Percentiles rank a stretch among this genome's conserved stretches.
Conservation (phyloP, 1,140 invertebrate species). For the Drosophila asahinai region DNA sequence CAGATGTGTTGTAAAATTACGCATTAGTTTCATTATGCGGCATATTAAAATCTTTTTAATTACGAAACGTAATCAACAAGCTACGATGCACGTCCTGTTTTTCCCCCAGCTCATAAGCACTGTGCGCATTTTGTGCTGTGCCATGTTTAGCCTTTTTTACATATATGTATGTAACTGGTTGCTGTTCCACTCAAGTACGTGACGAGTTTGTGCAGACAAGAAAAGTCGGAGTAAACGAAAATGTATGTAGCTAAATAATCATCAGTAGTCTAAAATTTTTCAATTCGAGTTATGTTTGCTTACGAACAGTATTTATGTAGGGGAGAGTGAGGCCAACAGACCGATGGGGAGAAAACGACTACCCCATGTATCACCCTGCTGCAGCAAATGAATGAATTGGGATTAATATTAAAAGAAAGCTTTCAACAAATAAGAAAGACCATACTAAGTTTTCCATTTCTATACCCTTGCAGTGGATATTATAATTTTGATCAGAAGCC, state of each 20-base stretch:
- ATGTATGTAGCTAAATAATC: constrained; percentile 40
- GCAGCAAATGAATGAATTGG: too few species aligned
- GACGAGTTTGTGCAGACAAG: constrained; percentile 46
- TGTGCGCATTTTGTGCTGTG: constrained; percentile 28
- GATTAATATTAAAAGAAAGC: too few species aligned
- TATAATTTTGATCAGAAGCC: too few species aligned
- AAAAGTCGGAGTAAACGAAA: constrained; percentile 76
- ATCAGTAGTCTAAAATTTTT: constrained; percentile 58
- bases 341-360: too few species aligned
- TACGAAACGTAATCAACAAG: constrained; percentile 77
- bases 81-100: constrained; percentile 41
- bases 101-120: not conserved
- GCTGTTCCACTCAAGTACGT: constrained; percentile 43
- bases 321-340: too few species aligned
- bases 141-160: constrained; percentile 54
- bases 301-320: constrained; percentile 10
- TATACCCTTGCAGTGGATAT: too few species aligned
- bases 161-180: constrained; percentile 40
- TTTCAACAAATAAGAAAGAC: too few species aligned
- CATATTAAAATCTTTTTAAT: constrained; percentile 81
- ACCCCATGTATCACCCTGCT: too few species aligned
- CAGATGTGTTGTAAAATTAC: constrained; percentile 80
- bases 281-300: constrained; percentile 56
- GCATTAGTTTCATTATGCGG: constrained; percentile 80
- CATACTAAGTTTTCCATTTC: too few species aligned